Base-by-base conservation (phyloP, 2,113 vertebrate species). In the Plectropomus leopardus region DNA sequence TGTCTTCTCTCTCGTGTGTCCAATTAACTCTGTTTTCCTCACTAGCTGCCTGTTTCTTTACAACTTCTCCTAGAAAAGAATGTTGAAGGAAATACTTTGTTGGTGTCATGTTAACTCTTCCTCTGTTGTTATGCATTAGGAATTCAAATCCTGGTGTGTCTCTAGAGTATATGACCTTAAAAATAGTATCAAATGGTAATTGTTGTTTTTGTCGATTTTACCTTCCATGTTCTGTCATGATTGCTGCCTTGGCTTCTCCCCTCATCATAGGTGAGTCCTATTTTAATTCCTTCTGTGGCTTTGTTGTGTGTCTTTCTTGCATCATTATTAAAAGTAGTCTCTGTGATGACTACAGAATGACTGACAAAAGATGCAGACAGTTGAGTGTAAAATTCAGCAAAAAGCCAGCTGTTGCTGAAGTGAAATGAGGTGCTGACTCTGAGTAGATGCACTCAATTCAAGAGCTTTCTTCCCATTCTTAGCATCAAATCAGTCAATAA, bases 211-310 rank as follows among this genome's bases (percentile, higher is more conserved):
- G 34, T 89, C 4, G 13, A 44, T 76, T 78, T 81, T 78, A 28
- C 72, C 82, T 89, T 89, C 19, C 79, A 93, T 94, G 89, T 91
- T 61, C 83, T 68, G 51, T 51, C 76, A 76, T 40, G 80, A 36
- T 34, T 42, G 32, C 66, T 83, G 50, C 44, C 45, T 59, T 26
- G 66, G 64, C 64, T 66, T 54, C 45, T 21, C 58, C 54, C 36
- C 2, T 54, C 28, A 60, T 34, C 28, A 7, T 10, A 92, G 92
- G 92, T 93, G 75, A 92, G 92, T 92, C 64, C n/a, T 57, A 10
- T 57, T 88, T 86, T 10, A 15, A 30, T 70, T 76, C 19, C 6
- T 57, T 9, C 30, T 53, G 1, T 68, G 4, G 5, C 24, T 80
- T 50, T 78, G 24, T 67, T 32, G 9, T 51, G 4, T 30, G 66